Conservation (phyloP, 2,888 invertebrate species). For the Heteromyza rotundicornis region DNA sequence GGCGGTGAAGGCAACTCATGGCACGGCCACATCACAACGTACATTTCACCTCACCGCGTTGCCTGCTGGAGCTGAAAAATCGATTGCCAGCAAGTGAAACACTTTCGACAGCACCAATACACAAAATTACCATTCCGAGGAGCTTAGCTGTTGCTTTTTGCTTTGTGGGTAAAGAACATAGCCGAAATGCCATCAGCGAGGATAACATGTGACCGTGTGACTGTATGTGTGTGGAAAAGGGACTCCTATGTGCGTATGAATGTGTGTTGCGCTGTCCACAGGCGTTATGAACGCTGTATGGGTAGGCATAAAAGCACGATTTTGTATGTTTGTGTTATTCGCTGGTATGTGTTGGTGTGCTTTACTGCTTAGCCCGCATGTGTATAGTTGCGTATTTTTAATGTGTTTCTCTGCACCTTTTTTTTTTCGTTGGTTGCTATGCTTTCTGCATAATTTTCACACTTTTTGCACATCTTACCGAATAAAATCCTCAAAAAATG, state of each 20-base stretch:
- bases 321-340: no score
- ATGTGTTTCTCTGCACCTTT: background rate
- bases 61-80: no score
- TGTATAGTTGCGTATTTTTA: no score
- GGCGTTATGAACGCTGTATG: no score
- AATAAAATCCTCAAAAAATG: no score
- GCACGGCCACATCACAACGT: no score
- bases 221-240: background rate
- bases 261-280: background rate
- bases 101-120: background rate
- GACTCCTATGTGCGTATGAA: background rate
- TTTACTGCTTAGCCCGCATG: no score
- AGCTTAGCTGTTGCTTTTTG: background rate
- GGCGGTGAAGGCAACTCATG: no score
- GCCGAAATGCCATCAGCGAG: background rate
- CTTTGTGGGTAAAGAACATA: no score
- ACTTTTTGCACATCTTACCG: slow-evolving; percentile 16
- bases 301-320: no score
- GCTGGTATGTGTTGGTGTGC: no score
- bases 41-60: no score
- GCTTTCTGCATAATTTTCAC: slow-evolving; percentile 18
- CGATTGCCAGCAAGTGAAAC: background rate
- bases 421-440: background rate
- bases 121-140: background rate
- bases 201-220: background rate